Conservation (phyloP, 2,113 vertebrate species). For the Chiloscyllium plagiosum region DNA sequence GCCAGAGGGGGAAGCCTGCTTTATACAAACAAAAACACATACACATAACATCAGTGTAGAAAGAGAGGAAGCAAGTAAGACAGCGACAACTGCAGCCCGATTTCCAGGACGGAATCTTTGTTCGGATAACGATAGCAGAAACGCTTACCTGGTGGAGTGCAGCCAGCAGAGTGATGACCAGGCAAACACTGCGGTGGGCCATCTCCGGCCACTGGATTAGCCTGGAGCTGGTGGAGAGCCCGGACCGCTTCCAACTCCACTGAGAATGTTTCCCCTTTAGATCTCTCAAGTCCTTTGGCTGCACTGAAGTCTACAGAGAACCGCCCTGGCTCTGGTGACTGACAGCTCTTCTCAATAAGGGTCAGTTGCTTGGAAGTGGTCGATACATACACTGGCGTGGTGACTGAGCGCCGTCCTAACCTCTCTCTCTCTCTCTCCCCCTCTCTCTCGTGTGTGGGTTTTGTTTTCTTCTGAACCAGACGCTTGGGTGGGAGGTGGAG, state of each 20-base stretch:
- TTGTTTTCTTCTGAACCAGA: neutral
- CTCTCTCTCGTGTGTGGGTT: neutral
- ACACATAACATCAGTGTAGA: no score
- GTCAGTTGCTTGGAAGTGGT: neutral
- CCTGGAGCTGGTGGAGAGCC: slow-evolving; percentile 49
- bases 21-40: neutral
- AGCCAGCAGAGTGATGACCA: slow-evolving; percentile 63
- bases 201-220: slow-evolving; percentile 66
- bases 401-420: no score
- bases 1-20: slow-evolving; percentile 79
- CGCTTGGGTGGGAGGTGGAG: no score
- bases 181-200: slow-evolving; percentile 72
- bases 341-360: slow-evolving; percentile 49
- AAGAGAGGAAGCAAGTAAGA: neutral
- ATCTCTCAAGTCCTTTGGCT: slow-evolving; percentile 46
- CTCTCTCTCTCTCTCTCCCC: neutral
- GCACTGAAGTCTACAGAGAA: slow-evolving; percentile 43
- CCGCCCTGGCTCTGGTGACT: slow-evolving; percentile 49
- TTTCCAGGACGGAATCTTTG: neutral
- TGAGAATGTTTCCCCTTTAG: slow-evolving; percentile 54
- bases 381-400: neutral
- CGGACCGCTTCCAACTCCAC: slow-evolving; percentile 53
- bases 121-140: neutral
- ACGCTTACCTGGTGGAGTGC: slow-evolving; percentile 79
- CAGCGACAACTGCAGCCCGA: neutral